phyloP scores from a whole-genome alignment of 2,797 vertebrate species.

The Hemitrygon akajei region DNA sequence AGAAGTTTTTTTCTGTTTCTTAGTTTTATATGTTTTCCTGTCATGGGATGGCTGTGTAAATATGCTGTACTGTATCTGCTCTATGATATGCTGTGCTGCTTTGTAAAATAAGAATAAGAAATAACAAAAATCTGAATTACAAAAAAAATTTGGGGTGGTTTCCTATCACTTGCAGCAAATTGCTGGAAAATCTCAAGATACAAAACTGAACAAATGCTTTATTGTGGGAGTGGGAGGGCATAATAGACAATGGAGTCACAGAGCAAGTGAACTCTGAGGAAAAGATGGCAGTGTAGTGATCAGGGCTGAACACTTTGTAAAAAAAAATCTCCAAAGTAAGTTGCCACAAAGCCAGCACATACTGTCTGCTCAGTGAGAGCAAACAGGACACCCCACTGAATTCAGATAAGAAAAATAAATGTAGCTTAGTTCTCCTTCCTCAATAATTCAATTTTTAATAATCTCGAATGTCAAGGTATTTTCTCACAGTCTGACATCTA shows the following conservation, averaged over 20 bases:
- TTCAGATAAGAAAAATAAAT: background rate
- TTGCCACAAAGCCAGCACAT: background rate
- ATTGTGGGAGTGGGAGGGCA: background rate
- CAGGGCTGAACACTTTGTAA: background rate
- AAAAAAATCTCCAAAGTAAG: background rate
- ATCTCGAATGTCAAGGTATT: background rate
- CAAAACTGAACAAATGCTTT: background rate
- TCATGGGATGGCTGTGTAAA: no score
- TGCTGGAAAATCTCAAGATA: background rate
- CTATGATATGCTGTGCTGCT: no score
- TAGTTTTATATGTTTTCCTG: no score
- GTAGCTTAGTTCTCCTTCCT: background rate
- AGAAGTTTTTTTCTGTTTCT: no score
- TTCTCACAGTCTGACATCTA: background rate
- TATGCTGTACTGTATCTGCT: no score
- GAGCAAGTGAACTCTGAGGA: background rate
- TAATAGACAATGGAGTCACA: background rate
- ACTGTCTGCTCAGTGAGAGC: background rate
- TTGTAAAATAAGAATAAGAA: no score
- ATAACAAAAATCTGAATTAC: no score
- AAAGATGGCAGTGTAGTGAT: no score
- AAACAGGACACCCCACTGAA: background rate
- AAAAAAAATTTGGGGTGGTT: background rate
- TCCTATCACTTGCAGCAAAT: background rate
- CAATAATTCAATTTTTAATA: background rate